Evolutionary conservation across 2,888 invertebrate genomes (phyloP).

Genomic region (Drosophila borborema): DNA sequence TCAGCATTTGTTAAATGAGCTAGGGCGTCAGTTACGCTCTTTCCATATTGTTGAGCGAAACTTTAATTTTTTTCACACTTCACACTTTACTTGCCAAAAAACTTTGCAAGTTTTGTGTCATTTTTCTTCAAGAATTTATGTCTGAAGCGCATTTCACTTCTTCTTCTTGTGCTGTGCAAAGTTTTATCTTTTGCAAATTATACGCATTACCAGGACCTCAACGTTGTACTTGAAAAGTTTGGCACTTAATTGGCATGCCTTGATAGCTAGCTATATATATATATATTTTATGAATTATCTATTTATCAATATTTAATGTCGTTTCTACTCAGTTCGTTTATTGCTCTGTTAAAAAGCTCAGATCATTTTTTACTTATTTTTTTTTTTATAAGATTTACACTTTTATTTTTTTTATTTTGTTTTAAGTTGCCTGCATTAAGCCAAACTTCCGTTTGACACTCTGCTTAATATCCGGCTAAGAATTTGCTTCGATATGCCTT

Average conservation of each 20-base stretch:
- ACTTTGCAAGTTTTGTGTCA: slow-evolving; percentile 78
- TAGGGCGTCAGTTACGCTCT: slow-evolving; percentile 14
- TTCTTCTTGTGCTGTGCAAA: slow-evolving; percentile 43
- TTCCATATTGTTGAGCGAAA: slow-evolving; percentile 56
- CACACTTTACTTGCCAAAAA: slow-evolving; percentile 47
- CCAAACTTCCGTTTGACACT: slow-evolving; percentile 64
- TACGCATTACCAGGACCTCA: slow-evolving; percentile 46
- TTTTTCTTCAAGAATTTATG: slow-evolving; percentile 43
- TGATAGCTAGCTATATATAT: neutral
- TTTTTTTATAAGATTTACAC: slow-evolving; percentile 24
- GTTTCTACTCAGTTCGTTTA: neutral
- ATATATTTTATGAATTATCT: neutral
- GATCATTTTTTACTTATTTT: neutral
- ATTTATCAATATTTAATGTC: neutral
- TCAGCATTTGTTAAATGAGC: slow-evolving; percentile 50
- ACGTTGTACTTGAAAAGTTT: slow-evolving; percentile 32
- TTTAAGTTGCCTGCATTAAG: slow-evolving; percentile 63
- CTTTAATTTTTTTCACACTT: slow-evolving; percentile 75
- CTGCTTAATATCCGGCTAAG: slow-evolving; percentile 71
- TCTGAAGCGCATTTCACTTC: slow-evolving; percentile 44
- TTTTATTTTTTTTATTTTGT: slow-evolving; percentile 5
- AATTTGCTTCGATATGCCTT: slow-evolving; percentile 25
- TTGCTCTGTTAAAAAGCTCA: neutral
- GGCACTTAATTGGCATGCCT: neutral
- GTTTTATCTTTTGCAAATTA: slow-evolving; percentile 73